phyloP scores from a whole-genome alignment of 2,888 invertebrate species.

The Clusia tigrina region DNA sequence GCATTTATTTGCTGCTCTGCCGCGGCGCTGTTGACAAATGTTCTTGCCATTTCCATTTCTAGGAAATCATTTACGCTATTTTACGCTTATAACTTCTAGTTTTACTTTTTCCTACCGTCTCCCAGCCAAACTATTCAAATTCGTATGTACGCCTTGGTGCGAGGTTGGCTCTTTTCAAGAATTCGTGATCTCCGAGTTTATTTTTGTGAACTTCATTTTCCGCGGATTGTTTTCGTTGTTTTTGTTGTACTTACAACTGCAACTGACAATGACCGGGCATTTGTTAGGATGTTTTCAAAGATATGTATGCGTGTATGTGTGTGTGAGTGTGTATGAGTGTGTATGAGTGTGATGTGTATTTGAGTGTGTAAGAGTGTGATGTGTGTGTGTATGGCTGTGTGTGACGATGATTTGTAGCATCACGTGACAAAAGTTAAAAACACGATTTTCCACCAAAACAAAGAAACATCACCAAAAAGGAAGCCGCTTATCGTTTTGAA shows the following conservation, averaged over 20 bases:
- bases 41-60: conserved; percentile 25
- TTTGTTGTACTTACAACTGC: background rate
- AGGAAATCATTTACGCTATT: conserved; percentile 49
- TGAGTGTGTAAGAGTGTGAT: too few species aligned
- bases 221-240: conserved; percentile 20
- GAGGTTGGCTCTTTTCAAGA: conserved; percentile 17
- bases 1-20: conserved; percentile 25
- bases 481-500: too few species aligned
- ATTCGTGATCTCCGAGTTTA: conserved; percentile 53
- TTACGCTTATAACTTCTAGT: conserved; percentile 53
- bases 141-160: background rate
- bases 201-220: conserved; percentile 13
- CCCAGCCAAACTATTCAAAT: background rate
- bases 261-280: conserved; percentile 37
- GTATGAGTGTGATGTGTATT: background rate
- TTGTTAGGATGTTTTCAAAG: conserved; percentile 20
- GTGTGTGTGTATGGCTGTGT: conserved; percentile 43
- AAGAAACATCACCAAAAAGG: background rate
- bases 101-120: conserved; percentile 42
- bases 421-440: conserved; percentile 63
- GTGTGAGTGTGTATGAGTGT: background rate
- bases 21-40: conserved; percentile 17
- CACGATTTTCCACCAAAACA: conserved; percentile 50
- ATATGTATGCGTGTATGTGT: conserved; percentile 19
- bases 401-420: conserved; percentile 63